Percentiles rank a stretch among this genome's conserved stretches.
Evolutionary conservation across 2,113 vertebrate genomes (phyloP).

Genomic region (Cinclus mexicanus): DNA sequence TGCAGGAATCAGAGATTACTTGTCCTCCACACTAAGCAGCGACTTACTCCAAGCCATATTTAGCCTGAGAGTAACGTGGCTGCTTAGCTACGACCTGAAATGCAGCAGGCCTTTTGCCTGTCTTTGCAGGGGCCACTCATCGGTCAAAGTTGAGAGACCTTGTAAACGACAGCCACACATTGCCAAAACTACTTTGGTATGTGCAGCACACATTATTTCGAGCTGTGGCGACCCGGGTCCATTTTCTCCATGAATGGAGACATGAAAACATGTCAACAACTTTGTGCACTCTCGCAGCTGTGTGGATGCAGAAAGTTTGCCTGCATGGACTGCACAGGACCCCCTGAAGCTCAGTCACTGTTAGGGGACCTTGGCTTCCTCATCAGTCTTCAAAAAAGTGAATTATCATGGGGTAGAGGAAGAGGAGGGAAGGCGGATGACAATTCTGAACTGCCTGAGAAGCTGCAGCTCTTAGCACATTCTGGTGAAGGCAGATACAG

Average conservation of each 20-base stretch:
- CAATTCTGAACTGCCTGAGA: neutral
- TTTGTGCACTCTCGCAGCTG: neutral
- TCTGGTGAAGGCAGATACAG: neutral
- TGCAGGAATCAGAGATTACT: neutral
- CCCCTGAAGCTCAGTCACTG: neutral
- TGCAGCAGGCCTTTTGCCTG: neutral
- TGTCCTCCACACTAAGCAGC: neutral
- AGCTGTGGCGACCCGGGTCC: neutral
- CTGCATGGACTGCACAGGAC: neutral
- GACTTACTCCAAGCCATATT: neutral
- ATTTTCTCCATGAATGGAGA: neutral
- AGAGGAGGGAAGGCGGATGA: neutral
- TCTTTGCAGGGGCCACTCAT: neutral
- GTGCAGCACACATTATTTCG: neutral
- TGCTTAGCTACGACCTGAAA: neutral
- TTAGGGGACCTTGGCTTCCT: neutral
- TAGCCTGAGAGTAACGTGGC: neutral
- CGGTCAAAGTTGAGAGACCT: neutral
- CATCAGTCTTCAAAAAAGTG: neutral
- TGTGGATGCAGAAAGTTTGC: neutral
- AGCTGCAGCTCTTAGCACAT: neutral
- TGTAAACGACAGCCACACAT: neutral
- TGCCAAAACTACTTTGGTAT: neutral
- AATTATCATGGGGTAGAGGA: neutral
- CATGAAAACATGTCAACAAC: neutral